Evolutionary conservation across 2,797 vertebrate species (phyloP), one percentile per base, ranked within the genome.

Genomic region (Neoniphon sammara): DNA sequence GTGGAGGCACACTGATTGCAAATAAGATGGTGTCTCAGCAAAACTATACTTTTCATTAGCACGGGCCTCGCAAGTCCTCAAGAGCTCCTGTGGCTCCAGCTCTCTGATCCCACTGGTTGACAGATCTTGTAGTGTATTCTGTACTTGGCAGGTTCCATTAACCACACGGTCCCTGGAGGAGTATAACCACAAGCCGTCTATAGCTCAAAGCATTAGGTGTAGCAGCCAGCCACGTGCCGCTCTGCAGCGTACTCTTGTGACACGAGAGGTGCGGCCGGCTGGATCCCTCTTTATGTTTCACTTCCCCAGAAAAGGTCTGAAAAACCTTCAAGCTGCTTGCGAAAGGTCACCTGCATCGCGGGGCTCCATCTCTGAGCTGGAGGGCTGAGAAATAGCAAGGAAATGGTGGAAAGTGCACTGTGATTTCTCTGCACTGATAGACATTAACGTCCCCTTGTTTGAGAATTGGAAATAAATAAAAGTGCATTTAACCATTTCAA

Each of bases 281-380:
- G 91, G 79, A 90, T 83, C 78, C 36, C 72, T 58, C 82, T 85
- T 89, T 80, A 83, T 84, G 81, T 91, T 88, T 88, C 87, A 81
- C 84, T 82, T 83, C 70, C 57, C 17, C 66, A 78, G 83, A 92
- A 91, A 94, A 94, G 92, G 89, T 92, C 90, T 88, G 73, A 84
- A 90, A 82, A 90, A 91, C 87, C 86, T 92, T 81, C 71, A 77
- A 91, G 93, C 90, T 85, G 73, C 87, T 76, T 20, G 25, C 39
- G 68, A 93, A 94, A 94, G 92, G 94, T 94, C 93, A 93, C 58
- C 58, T 14, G 53, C 73, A 62, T 88, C 66, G 42, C 15, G 50
- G 56, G 27, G 69, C 77, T 77, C 67, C 66, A 34, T 80, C 78
- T 87, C 81, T 74, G 72, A 77, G 80, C 63, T 30, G 57, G 50